Base-by-base conservation (phyloP, 2,888 invertebrate genomes). In the Ennomos quercinarius region DNA sequence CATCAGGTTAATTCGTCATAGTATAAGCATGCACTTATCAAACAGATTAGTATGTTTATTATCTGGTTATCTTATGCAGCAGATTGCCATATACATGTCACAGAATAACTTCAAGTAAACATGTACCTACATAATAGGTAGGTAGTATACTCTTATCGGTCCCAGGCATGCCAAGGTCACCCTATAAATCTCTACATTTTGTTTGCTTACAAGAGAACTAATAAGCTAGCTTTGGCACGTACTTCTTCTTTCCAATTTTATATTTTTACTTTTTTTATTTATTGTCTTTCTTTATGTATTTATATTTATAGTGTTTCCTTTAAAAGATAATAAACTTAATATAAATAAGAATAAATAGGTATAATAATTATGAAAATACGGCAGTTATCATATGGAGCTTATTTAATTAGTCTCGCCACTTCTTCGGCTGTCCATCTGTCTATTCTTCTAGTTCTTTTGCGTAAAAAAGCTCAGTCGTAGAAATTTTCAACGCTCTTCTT, bases 21-120 rank as follows among this genome's bases (percentile, higher is more conserved):
- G 43, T 38, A 27, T 10, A 41, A 36, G 0, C 41, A 43, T 39
- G 43, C n/a, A 10, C 8, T 42, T 12, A 40, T 51, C 27, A 27
- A 48, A 56, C 57, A 61, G 76, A 78, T 80, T 76, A 77, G 66
- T 70, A 36, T 9, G 65, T 67, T 70, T 73, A 68, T 71, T 83
- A 85, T 86, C 83, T 66, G 70, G 74, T 81, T 78, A 83, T 84
- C 78, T 80, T 76, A 81, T 87, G 83, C 83, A 85, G 78, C 74
- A 76, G 9, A 36, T 36, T 46, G 27, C 27, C 27, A 46, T 37
- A 8, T 37, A 37, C 8, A 46, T 10, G 12, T 13, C 13, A 37
- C 45, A 46, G 9, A 10, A 12, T 9, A 17, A 10, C 10, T 34
- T 5, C 27, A 34, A 27, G 13, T n/a, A 8, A 43, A n/a, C 27